These are phyloP conservation scores for Dynastes maya DNA, from an alignment of 2,888 invertebrate genomes.

Conservation along the genomic window DNA sequence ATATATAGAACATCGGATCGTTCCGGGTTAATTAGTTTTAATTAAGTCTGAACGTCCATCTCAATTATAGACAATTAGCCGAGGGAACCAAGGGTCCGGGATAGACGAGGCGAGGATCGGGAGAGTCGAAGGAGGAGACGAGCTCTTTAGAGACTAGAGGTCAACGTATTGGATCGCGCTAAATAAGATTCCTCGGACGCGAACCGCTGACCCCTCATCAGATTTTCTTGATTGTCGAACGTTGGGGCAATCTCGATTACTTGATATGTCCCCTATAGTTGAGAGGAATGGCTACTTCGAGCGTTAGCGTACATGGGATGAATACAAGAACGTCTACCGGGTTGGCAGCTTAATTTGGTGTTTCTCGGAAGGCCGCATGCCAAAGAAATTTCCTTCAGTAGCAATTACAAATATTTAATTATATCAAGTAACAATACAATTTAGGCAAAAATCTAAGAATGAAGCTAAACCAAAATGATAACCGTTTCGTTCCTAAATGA, in stretches of 20 bases:
- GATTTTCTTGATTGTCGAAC: slow-evolving; percentile 39
- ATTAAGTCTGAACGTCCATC: slow-evolving; percentile 59
- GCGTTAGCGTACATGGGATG: no score
- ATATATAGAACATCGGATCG: slow-evolving; percentile 50
- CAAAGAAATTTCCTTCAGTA: no score
- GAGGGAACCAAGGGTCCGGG: slow-evolving; percentile 47
- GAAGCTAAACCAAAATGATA: no score
- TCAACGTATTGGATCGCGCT: slow-evolving; percentile 13
- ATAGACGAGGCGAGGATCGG: no score
- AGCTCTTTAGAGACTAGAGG: background rate
- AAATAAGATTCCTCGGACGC: background rate
- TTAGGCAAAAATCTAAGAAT: no score
- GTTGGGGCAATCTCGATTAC: background rate
- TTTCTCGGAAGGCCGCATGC: no score
- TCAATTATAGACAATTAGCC: slow-evolving; percentile 61
- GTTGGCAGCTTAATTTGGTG: no score
- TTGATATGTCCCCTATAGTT: background rate
- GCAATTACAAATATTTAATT: no score
- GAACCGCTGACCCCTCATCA: slow-evolving; percentile 44
- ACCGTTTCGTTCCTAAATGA: no score
- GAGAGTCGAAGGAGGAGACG: background rate
- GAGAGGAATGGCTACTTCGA: background rate
- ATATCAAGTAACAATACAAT: no score
- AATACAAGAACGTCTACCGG: no score
- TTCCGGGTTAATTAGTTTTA: slow-evolving; percentile 58